Conservation (phyloP, 2,113 vertebrate species). For the Agapornis roseicollis region DNA sequence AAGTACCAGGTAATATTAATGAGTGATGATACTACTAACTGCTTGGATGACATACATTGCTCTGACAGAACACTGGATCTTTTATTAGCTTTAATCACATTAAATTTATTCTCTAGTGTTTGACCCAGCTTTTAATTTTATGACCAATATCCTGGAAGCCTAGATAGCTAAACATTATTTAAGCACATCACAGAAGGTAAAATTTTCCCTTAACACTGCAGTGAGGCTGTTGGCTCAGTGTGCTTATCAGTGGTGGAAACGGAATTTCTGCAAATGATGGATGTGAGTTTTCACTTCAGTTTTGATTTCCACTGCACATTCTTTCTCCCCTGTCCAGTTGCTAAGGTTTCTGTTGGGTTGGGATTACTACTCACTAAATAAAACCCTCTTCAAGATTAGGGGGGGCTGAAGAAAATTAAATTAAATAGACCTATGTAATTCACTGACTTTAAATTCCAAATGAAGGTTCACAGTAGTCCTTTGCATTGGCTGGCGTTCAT, state of each 20-base stretch:
- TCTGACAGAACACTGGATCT: background rate
- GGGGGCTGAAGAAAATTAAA: background rate
- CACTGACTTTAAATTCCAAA: background rate
- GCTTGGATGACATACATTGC: background rate
- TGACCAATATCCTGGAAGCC: slow-evolving; percentile 13
- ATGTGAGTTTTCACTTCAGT: background rate
- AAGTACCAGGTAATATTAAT: background rate
- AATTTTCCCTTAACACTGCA: background rate
- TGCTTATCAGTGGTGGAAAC: background rate
- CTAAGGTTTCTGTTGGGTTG: background rate
- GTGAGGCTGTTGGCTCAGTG: background rate
- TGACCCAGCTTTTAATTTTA: slow-evolving; percentile 46
- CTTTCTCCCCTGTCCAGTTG: background rate
- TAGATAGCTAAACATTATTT: background rate
- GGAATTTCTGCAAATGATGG: background rate
- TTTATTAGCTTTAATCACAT: slow-evolving; percentile 40
- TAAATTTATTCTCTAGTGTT: background rate
- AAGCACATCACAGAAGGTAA: background rate
- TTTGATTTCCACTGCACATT: background rate
- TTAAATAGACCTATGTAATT: background rate
- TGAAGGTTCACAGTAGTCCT: background rate
- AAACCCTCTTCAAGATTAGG: background rate
- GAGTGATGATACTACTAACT: background rate
- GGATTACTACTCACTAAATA: background rate
- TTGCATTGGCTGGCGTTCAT: background rate